Evolutionary conservation across 64 coral and sea anemone species (phyloP).

Genomic region (Stichodactyla mertensii): DNA sequence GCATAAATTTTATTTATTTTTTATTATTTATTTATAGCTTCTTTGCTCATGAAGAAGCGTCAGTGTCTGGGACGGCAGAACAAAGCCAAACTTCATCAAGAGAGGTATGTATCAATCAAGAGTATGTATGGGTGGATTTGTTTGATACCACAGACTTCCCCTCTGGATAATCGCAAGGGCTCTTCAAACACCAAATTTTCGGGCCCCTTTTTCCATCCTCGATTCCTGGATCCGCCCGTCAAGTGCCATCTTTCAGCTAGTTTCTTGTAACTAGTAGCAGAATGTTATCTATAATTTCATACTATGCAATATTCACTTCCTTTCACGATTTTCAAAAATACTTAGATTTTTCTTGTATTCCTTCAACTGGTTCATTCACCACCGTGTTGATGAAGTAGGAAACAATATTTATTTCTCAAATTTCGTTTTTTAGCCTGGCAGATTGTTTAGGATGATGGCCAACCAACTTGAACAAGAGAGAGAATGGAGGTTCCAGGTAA

Average conservation of each 20-base stretch:
- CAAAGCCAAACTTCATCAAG: not conserved
- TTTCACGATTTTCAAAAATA: not conserved
- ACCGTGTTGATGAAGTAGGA: not conserved
- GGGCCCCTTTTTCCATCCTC: not conserved
- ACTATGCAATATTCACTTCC: not conserved
- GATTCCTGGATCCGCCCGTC: too few relatives aligned
- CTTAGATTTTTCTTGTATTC: conserved; percentile 2
- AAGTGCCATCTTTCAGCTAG: too few relatives aligned
- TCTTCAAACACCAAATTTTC: not conserved
- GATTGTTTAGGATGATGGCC: conserved; percentile 33
- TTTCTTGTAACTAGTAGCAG: too few relatives aligned
- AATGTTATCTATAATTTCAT: not conserved
- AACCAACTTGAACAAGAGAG: conserved; percentile 40
- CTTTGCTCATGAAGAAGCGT: not conserved
- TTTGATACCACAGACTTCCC: not conserved
- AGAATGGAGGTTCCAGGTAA: conserved; percentile 34
- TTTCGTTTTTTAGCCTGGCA: conserved; percentile 32
- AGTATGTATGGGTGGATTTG: not conserved
- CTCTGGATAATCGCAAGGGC: not conserved
- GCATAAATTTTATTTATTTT: not conserved
- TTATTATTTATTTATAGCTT: not conserved
- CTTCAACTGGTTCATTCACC: not conserved
- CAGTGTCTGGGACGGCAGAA: not conserved
- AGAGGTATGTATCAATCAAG: not conserved
- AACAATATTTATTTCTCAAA: conserved; percentile 15